Evolutionary conservation across 2,888 invertebrate species (phyloP).

Genomic region (Himalopsyche kuldschensis): DNA sequence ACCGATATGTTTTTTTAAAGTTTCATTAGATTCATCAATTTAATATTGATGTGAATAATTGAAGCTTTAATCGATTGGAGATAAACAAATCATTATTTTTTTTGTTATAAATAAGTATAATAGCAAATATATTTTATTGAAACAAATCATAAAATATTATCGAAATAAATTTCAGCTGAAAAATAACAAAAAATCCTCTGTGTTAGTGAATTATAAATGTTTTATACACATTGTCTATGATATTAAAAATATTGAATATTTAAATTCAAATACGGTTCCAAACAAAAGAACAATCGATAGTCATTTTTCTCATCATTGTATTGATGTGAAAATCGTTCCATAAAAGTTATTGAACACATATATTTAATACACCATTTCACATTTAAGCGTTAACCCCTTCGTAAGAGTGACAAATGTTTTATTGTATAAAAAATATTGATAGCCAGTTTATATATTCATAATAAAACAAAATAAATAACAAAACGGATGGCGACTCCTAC

Average conservation of each 20-base stretch:
- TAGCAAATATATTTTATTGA: too few species aligned
- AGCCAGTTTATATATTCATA: slow-evolving; percentile 29
- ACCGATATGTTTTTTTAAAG: too few species aligned
- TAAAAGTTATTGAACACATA: slow-evolving; percentile 12
- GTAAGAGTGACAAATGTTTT: slow-evolving; percentile 27
- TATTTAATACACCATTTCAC: neutral
- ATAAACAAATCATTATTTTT: too few species aligned
- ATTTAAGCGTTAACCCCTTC: neutral
- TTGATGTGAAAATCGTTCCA: slow-evolving; percentile 21
- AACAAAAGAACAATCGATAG: slow-evolving; percentile 8
- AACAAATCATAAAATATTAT: too few species aligned
- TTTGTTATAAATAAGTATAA: too few species aligned
- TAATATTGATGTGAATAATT: too few species aligned
- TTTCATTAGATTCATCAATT: too few species aligned
- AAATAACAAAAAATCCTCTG: neutral
- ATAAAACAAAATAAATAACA: slow-evolving; percentile 16
- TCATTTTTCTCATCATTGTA: slow-evolving; percentile 28
- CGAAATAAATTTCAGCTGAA: neutral
- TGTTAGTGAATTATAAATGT: too few species aligned
- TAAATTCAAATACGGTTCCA: neutral
- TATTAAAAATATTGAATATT: neutral
- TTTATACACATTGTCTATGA: neutral
- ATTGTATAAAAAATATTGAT: slow-evolving; percentile 19
- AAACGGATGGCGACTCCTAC: slow-evolving; percentile 18
- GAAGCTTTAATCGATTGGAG: too few species aligned